Conservation (phyloP, 2,113 vertebrate genomes). For the Stomatorhinus ivindoensis region DNA sequence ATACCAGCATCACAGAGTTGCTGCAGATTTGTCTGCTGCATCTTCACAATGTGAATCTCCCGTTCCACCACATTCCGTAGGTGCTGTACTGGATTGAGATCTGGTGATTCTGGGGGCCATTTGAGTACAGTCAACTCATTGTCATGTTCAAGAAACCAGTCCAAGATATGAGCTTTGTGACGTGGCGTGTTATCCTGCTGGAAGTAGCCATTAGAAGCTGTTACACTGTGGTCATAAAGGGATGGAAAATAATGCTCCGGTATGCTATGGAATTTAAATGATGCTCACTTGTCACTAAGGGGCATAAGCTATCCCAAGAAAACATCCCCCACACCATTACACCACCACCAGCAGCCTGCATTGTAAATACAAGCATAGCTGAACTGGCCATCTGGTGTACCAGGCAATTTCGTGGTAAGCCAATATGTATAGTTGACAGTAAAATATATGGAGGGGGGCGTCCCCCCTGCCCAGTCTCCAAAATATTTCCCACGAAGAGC, state of each 20-base stretch:
- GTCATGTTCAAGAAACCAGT: background rate
- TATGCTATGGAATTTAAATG: background rate
- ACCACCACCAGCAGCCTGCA: background rate
- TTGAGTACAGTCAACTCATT: background rate
- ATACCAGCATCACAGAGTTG: background rate
- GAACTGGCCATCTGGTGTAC: background rate
- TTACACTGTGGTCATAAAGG: background rate
- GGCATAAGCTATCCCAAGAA: background rate
- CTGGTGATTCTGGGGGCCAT: background rate
- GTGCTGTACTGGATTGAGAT: background rate
- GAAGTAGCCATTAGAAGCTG: background rate
- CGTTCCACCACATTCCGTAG: background rate
- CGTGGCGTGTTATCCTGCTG: background rate
- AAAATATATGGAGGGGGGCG: background rate
- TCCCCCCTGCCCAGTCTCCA: background rate
- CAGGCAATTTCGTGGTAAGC: background rate
- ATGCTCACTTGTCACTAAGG: background rate
- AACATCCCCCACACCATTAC: background rate
- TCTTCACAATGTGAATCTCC: background rate
- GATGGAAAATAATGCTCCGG: background rate
- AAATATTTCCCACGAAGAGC: background rate
- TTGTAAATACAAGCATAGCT: background rate
- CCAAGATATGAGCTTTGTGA: background rate
- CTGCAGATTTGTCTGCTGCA: background rate
- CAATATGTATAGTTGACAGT: background rate